Conservation (phyloP, 2,113 vertebrate species). For the Sander lucioperca region DNA sequence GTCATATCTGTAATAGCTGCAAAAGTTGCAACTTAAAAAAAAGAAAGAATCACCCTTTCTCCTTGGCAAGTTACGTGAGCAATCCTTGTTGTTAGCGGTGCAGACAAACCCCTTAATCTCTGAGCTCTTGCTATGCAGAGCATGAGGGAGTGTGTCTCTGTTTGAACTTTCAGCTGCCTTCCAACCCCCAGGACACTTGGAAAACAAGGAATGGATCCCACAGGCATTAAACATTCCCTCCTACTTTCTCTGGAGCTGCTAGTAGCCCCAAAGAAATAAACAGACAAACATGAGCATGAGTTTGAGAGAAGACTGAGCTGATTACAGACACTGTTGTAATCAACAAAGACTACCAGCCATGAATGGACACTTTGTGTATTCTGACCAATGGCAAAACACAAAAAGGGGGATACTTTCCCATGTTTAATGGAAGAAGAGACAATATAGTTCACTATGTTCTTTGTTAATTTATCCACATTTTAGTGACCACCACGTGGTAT, state of each 20-base stretch:
- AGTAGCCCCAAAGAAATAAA: constrained; percentile 55
- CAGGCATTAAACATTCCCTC: constrained; percentile 64
- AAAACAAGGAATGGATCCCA: constrained; percentile 83
- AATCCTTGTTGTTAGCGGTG: constrained; percentile 68
- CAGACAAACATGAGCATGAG: constrained; percentile 39
- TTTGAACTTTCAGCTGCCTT: constrained; percentile 83
- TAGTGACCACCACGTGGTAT: neutral
- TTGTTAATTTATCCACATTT: constrained; percentile 38
- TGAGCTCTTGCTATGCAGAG: constrained; percentile 78
- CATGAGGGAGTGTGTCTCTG: constrained; percentile 77
- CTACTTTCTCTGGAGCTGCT: constrained; percentile 53
- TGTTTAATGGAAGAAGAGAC: constrained; percentile 9
- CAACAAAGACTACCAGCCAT: constrained; percentile 36
- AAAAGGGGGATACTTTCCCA: constrained; percentile 21
- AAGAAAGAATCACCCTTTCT: constrained; percentile 67
- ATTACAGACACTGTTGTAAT: constrained; percentile 50
- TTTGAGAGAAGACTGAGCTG: constrained; percentile 36
- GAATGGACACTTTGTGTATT: constrained; percentile 57
- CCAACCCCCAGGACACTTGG: constrained; percentile 75
- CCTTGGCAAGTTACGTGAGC: constrained; percentile 71
- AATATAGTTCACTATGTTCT: neutral
- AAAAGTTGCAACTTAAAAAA: constrained; percentile 55
- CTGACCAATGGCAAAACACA: constrained; percentile 26
- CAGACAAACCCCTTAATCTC: constrained; percentile 83
- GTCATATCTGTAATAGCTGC: constrained; percentile 34